Evolutionary conservation across 2,797 vertebrate genomes (phyloP).

Genomic region (Dallia pectoralis): DNA sequence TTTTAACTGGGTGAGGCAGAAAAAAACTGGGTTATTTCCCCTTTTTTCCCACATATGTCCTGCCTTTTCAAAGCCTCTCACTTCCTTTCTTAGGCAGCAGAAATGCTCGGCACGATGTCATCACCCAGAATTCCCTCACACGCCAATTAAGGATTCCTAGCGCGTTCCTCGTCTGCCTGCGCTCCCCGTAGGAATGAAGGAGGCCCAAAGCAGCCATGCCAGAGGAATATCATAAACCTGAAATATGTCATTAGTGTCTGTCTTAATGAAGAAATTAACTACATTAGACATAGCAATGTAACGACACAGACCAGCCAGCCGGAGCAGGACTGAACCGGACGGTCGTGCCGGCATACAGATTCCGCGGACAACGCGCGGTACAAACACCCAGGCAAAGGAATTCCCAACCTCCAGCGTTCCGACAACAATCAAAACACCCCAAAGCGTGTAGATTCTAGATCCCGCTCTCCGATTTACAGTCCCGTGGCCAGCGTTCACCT

Average conservation of each 20-base stretch:
- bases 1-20: neutral
- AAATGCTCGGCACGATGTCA: constrained; percentile 9
- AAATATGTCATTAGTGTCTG: neutral
- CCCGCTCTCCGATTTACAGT: neutral
- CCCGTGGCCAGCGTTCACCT: neutral
- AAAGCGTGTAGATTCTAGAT: neutral
- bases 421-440: neutral
- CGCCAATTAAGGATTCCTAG: constrained; percentile 26
- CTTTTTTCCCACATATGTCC: neutral
- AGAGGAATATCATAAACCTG: constrained; percentile 4
- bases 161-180: neutral
- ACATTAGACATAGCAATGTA: neutral
- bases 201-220: neutral
- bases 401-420: neutral
- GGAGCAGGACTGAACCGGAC: neutral
- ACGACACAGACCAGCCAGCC: neutral
- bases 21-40: neutral
- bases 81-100: neutral
- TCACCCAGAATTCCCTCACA: constrained; percentile 16
- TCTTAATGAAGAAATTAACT: constrained; percentile 21
- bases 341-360: neutral
- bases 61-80: neutral
- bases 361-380: neutral
- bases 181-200: neutral
- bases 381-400: neutral